These are phyloP conservation scores for Campopleginae sp. DNA, from an alignment of 2,888 invertebrate species.

Conservation along the genomic window DNA sequence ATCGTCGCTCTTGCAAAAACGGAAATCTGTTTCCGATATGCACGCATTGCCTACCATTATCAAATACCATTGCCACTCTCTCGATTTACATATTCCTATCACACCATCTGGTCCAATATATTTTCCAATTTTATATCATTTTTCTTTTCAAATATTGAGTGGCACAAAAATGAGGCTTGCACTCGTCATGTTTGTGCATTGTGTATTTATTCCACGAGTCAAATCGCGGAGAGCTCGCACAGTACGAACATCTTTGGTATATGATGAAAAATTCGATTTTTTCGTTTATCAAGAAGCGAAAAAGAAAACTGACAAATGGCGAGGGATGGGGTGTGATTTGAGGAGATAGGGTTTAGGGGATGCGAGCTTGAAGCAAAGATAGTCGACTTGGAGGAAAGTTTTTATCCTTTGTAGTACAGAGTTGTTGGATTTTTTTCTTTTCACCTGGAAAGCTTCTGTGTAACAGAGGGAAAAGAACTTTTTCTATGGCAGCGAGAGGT, in stretches of 20 bases:
- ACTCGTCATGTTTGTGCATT: neutral
- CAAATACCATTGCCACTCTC: slow-evolving; percentile 51
- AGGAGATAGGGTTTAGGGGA: neutral
- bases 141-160: neutral
- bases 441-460: slow-evolving; percentile 38
- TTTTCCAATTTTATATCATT: neutral
- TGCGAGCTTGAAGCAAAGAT: slow-evolving; percentile 9
- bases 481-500: slow-evolving; percentile 38
- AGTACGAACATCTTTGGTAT: neutral
- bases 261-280: neutral
- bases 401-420: slow-evolving; percentile 54
- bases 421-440: slow-evolving; percentile 51
- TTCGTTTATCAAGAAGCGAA: neutral
- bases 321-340: neutral
- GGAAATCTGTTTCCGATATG: slow-evolving; percentile 77
- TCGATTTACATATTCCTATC: slow-evolving; percentile 13
- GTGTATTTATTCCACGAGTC: neutral
- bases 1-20: slow-evolving; percentile 65
- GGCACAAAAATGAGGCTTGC: neutral
- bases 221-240: neutral
- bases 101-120: neutral
- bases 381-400: slow-evolving; percentile 47
- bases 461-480: slow-evolving; percentile 25
- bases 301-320: slow-evolving; percentile 16
- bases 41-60: slow-evolving; percentile 58